These are phyloP conservation scores for Cyprinodon tularosa DNA, from an alignment of 2,113 vertebrate genomes.

Conservation along the genomic window DNA sequence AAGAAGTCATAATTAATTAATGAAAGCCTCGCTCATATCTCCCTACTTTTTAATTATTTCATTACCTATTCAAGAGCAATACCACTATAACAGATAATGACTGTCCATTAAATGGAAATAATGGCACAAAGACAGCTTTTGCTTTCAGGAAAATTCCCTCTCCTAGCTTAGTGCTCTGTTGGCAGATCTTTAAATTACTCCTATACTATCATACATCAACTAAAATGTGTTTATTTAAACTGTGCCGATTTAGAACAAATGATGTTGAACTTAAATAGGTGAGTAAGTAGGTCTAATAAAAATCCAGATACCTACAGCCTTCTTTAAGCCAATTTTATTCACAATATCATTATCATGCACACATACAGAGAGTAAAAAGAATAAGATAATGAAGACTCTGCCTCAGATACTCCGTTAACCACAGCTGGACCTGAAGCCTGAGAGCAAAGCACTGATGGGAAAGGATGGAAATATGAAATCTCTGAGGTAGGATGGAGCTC, in stretches of 20 bases:
- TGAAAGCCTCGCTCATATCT: constrained; percentile 45
- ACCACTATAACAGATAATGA: constrained; percentile 46
- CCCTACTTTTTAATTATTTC: constrained; percentile 59
- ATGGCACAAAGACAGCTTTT: constrained; percentile 22
- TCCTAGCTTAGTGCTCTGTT: not conserved
- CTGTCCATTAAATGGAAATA: constrained; percentile 46
- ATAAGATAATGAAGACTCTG: not conserved
- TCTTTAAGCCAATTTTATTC: not conserved
- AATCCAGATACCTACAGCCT: not conserved
- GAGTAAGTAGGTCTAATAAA: not conserved
- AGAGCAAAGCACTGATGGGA: not conserved
- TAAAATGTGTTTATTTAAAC: not conserved
- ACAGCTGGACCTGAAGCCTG: not conserved
- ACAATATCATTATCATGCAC: not conserved
- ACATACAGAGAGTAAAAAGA: not conserved
- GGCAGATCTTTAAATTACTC: not conserved
- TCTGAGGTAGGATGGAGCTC: not conserved
- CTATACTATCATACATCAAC: not conserved
- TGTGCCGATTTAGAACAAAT: not conserved
- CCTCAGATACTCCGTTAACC: not conserved
- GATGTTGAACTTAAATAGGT: not conserved
- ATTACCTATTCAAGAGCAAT: constrained; percentile 30
- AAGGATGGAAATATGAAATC: not conserved
- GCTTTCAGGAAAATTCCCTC: not conserved
- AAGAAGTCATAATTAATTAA: constrained; percentile 61